phyloP scores from a whole-genome alignment of 2,113 vertebrate genomes.

The Aldabrachelys gigantea region DNA sequence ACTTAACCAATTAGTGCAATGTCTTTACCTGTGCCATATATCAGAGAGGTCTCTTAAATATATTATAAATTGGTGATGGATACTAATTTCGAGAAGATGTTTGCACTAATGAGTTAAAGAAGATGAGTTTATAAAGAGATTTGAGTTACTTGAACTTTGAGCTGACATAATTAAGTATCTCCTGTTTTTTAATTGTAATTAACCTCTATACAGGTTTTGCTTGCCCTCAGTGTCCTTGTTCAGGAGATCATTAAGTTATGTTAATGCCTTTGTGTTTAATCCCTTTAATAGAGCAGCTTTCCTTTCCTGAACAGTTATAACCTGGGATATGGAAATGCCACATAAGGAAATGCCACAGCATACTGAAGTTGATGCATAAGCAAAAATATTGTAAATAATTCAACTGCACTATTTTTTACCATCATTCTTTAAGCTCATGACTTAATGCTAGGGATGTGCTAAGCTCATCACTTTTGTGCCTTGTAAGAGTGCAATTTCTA shows the following conservation, averaged over 20 bases:
- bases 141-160: neutral
- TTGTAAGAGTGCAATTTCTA: neutral
- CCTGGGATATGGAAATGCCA: neutral
- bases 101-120: conserved; percentile 9
- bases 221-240: neutral
- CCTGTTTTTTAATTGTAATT: neutral
- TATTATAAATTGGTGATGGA: neutral
- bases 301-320: neutral
- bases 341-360: neutral
- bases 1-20: neutral
- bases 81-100: neutral
- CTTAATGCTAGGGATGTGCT: neutral
- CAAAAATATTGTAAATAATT: conserved; percentile 10
- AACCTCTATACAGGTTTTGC: neutral
- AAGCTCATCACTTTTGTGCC: neutral
- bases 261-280: neutral
- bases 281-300: neutral
- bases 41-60: neutral
- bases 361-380: neutral
- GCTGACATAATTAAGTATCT: conserved; percentile 3
- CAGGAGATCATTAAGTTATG: conserved; percentile 8
- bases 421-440: neutral
- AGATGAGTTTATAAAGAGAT: neutral
- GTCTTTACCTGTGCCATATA: neutral
- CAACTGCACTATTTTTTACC: neutral